These are phyloP conservation scores for Ceriagrion tenellum DNA, from an alignment of 2,888 invertebrate genomes.

Conservation along the genomic window DNA sequence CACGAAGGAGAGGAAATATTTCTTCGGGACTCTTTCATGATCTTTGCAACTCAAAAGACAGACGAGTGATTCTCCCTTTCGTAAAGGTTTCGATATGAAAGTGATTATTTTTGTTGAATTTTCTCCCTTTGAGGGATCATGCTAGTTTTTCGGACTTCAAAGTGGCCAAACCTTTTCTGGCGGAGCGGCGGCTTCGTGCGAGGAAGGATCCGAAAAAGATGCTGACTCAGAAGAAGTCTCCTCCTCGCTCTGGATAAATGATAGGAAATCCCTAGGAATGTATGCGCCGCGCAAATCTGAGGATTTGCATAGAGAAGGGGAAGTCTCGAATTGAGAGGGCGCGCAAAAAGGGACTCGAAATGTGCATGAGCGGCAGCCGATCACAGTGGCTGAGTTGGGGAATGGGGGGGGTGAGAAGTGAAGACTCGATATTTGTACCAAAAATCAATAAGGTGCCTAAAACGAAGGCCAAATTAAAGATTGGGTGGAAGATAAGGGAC, in stretches of 20 bases:
- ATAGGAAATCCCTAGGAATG: neutral
- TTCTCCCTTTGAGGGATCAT: neutral
- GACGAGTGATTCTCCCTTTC: neutral
- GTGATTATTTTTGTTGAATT: neutral
- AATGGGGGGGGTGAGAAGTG: neutral
- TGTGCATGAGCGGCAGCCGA: neutral
- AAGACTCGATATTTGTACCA: slow-evolving; percentile 11
- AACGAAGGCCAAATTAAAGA: slow-evolving; percentile 16
- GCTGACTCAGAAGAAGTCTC: neutral
- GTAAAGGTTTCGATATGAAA: neutral
- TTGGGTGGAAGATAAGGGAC: neutral
- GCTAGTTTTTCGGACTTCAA: neutral
- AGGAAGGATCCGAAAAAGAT: neutral
- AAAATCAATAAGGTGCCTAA: slow-evolving; percentile 32
- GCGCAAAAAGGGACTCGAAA: neutral
- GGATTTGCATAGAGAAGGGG: neutral
- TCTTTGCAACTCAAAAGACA: neutral
- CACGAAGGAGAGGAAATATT: neutral
- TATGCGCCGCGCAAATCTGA: neutral
- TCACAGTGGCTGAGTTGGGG: neutral
- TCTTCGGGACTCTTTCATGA: neutral
- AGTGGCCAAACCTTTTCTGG: neutral
- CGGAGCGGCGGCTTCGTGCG: neutral
- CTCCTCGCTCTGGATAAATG: neutral
- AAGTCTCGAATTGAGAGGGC: neutral